Evolutionary conservation across 2,797 vertebrate species (phyloP).

Genomic region (Bucorvus abyssinicus): DNA sequence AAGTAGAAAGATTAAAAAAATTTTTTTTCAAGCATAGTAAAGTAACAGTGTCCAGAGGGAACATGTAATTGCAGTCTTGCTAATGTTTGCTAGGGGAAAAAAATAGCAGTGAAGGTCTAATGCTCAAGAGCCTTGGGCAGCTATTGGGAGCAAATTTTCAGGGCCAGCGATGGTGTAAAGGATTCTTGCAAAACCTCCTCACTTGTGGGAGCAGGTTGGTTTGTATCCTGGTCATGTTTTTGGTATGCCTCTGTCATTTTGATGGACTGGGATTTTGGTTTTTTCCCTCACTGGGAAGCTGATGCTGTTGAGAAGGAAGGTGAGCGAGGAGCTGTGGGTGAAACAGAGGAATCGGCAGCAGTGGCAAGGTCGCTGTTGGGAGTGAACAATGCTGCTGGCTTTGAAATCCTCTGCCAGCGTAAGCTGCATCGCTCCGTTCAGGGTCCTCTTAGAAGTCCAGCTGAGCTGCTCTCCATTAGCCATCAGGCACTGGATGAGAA

Average conservation of each 20-base stretch:
- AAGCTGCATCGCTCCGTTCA: background rate
- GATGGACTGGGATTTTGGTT: background rate
- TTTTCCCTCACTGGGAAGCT: background rate
- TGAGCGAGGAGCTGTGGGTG: background rate
- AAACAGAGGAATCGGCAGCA: background rate
- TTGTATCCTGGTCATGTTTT: background rate
- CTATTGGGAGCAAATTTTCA: background rate
- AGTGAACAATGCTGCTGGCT: background rate
- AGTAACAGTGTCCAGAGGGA: background rate
- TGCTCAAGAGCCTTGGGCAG: background rate
- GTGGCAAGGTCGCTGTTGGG: background rate
- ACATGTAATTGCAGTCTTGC: background rate
- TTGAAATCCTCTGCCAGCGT: background rate
- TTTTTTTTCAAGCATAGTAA: background rate
- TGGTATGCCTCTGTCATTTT: background rate
- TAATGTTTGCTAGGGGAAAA: background rate
- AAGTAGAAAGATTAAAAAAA: background rate
- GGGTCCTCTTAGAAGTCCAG: background rate
- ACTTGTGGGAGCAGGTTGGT: background rate
- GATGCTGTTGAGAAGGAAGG: background rate
- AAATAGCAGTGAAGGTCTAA: background rate
- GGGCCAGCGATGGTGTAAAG: background rate
- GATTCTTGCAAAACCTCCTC: background rate
- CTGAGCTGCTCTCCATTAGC: background rate
- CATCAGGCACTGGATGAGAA: background rate